A percentile compares a stretch with the other conserved stretches of the same genome.
phyloP scores from a whole-genome alignment of 2,797 vertebrate species.

The Poeciliopsis paucimaculata region DNA sequence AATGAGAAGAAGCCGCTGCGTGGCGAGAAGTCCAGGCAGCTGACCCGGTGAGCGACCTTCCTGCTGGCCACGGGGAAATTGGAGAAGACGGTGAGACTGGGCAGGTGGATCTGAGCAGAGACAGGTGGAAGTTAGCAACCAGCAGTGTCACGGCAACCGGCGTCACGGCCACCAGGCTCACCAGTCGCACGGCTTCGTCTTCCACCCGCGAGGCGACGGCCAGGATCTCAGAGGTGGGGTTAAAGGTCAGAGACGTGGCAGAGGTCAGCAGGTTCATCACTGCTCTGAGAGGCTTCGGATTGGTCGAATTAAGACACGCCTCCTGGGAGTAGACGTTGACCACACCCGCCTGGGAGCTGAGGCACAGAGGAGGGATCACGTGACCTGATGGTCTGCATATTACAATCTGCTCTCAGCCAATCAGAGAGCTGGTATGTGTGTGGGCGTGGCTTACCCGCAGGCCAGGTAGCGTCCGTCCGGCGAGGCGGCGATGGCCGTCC shows the following conservation, averaged over 20 bases:
- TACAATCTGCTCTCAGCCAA: slow-evolving; percentile 3
- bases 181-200: slow-evolving; percentile 89
- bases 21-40: slow-evolving; percentile 91
- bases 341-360: slow-evolving; percentile 91
- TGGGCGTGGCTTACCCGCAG: slow-evolving; percentile 76
- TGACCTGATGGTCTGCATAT: neutral
- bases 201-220: slow-evolving; percentile 85
- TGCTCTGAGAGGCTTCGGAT: slow-evolving; percentile 87
- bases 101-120: slow-evolving; percentile 86
- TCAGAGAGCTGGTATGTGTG: neutral
- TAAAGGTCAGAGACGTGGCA: slow-evolving; percentile 87
- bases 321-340: slow-evolving; percentile 92
- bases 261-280: slow-evolving; percentile 93
- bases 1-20: slow-evolving; percentile 92
- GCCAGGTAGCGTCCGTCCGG: slow-evolving; percentile 76
- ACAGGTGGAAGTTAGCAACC: neutral
- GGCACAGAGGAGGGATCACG: neutral
- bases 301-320: slow-evolving; percentile 81
- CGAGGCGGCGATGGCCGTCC: slow-evolving; percentile 75
- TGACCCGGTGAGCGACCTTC: slow-evolving; percentile 79
- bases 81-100: slow-evolving; percentile 90
- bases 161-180: slow-evolving; percentile 52
- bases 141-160: neutral
- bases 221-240: slow-evolving; percentile 88
- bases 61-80: slow-evolving; percentile 88